phyloP scores from a whole-genome alignment of 23 tunicate species.

The Ascidia mentula region DNA sequence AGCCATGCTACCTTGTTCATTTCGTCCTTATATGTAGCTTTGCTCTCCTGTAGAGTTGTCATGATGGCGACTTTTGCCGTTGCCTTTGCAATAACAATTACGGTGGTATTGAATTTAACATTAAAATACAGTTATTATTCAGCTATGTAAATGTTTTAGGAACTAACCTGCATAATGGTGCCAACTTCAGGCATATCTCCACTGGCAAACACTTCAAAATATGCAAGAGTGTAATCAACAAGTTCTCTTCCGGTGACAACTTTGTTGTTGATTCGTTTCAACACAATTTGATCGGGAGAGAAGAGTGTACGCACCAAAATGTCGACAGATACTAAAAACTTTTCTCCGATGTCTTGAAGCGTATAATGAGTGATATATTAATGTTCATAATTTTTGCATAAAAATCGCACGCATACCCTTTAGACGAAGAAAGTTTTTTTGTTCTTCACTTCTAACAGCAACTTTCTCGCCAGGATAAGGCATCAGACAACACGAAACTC shows the following conservation, averaged over 20 bases:
- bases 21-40: too few species aligned
- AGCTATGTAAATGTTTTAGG: too few species aligned
- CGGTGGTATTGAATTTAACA: too few species aligned
- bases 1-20: too few species aligned
- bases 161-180: conserved; percentile 44
- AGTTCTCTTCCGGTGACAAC: conserved; percentile 37
- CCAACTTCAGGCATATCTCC: conserved; percentile 38
- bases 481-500: conserved; percentile 37
- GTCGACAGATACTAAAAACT: neutral
- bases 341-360: neutral
- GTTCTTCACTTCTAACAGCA: neutral
- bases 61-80: too few species aligned
- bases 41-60: too few species aligned
- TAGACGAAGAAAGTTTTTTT: conserved; percentile 1
- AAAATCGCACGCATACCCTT: neutral
- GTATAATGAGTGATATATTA: too few species aligned
- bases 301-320: neutral
- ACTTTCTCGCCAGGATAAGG: conserved; percentile 47
- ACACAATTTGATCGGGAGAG: conserved; percentile 22
- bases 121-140: too few species aligned
- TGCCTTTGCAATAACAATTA: too few species aligned
- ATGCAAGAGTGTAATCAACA: conserved; percentile 18
- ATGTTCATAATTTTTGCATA: too few species aligned
- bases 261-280: conserved; percentile 29
- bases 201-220: conserved; percentile 20